Percentiles rank a stretch among this genome's conserved stretches.
Conservation (phyloP, 2,888 invertebrate species). For the Nephrotoma appendiculata region DNA sequence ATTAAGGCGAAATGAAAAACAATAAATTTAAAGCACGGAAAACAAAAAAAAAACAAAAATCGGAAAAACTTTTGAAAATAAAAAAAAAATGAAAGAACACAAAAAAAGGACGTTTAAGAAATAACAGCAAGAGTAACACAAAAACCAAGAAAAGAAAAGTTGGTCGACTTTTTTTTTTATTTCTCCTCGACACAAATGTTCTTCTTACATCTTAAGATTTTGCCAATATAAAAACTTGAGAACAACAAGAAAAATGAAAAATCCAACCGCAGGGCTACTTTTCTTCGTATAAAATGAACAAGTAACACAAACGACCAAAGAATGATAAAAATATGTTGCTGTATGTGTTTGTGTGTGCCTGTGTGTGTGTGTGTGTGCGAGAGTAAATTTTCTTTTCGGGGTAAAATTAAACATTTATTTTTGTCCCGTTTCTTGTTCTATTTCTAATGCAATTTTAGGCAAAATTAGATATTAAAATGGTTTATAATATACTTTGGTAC, state of each 20-base stretch:
- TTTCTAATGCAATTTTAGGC: not conserved
- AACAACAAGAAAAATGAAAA: not conserved
- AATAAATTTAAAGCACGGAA: not conserved
- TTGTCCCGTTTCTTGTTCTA: not conserved
- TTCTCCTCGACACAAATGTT: not conserved
- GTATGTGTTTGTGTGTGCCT: not conserved
- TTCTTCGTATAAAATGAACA: not conserved
- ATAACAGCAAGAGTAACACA: not conserved
- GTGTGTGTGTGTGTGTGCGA: too few relatives aligned
- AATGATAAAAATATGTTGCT: not conserved
- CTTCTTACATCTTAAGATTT: not conserved
- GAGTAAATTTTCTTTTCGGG: not conserved
- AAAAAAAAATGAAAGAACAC: not conserved
- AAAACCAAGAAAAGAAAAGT: not conserved
- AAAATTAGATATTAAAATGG: not conserved
- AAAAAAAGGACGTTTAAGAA: not conserved
- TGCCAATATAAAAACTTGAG: not conserved
- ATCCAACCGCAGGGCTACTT: not conserved
- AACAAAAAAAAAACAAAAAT: not conserved
- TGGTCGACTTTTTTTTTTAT: not conserved
- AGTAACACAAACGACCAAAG: not conserved
- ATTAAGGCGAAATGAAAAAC: not conserved
- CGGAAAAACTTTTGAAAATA: not conserved
- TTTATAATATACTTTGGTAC: not conserved
- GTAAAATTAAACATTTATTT: not conserved